A percentile compares a stretch with the other conserved stretches of the same genome.
These are phyloP conservation scores for Enteromius anoplus DNA, from an alignment of 2,797 vertebrate species.

Conservation along the genomic window DNA sequence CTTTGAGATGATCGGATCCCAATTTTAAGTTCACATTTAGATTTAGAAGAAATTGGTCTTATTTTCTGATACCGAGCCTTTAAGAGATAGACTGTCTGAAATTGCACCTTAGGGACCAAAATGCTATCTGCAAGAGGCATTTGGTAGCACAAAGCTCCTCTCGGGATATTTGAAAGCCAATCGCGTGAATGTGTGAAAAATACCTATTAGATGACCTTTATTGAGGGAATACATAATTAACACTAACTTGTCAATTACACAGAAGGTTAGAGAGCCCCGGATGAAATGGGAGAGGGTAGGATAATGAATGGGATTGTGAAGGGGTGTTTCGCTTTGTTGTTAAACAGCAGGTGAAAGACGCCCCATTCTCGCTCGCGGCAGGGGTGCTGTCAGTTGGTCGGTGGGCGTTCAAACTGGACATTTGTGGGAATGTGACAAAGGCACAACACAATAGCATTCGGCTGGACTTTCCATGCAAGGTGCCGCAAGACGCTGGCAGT, in stretches of 20 bases:
- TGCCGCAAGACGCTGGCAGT: neutral
- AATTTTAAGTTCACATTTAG: conserved; percentile 1
- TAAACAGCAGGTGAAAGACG: conserved; percentile 37
- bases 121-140: conserved; percentile 22
- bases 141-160: neutral
- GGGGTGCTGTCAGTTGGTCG: conserved; percentile 47
- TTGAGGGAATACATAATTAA: conserved; percentile 8
- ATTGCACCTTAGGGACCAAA: conserved; percentile 23
- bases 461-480: neutral
- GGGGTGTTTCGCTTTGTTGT: neutral
- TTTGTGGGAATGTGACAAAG: conserved; percentile 57
- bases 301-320: neutral
- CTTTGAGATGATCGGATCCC: neutral
- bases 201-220: neutral
- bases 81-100: neutral
- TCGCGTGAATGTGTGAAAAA: conserved; percentile 3
- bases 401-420: conserved; percentile 51
- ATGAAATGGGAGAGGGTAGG: neutral
- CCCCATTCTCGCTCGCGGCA: conserved; percentile 1
- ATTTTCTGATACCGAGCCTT: neutral
- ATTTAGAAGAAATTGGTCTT: neutral
- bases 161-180: neutral
- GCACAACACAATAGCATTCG: conserved; percentile 35
- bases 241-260: neutral
- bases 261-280: neutral